A percentile compares a stretch with the other conserved stretches of the same genome.
These are phyloP conservation scores for Neodontobutis hainanensis DNA, from an alignment of 2,113 vertebrate species.

Conservation along the genomic window DNA sequence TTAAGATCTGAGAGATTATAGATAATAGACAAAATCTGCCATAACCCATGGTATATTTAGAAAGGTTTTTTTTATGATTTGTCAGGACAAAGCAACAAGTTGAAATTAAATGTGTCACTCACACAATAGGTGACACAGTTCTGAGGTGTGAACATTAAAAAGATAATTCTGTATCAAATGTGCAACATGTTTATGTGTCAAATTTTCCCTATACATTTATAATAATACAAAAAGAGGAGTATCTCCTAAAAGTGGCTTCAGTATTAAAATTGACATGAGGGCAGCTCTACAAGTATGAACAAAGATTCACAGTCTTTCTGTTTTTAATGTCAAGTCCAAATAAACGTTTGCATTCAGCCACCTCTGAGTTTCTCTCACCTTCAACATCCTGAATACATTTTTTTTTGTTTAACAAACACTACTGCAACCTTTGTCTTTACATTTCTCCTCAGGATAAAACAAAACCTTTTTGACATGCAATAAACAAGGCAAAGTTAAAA, in stretches of 20 bases:
- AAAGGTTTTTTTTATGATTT: background rate
- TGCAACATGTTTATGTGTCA: background rate
- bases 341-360: too few species aligned
- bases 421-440: conserved; percentile 9
- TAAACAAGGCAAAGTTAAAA: conserved; percentile 32
- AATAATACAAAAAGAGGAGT: too few species aligned
- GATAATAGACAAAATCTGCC: background rate
- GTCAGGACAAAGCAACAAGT: background rate
- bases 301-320: too few species aligned
- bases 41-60: background rate
- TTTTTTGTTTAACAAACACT: background rate
- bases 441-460: conserved; percentile 32
- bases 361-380: conserved; percentile 1
- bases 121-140: background rate
- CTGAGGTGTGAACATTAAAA: background rate
- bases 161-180: background rate
- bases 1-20: background rate
- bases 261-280: too few species aligned
- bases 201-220: too few species aligned
- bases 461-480: conserved; percentile 19
- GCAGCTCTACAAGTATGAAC: too few species aligned
- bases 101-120: background rate
- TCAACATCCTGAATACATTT: background rate
- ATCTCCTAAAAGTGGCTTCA: too few species aligned
- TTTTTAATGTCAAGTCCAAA: too few species aligned